phyloP scores from a whole-genome alignment of 2,113 vertebrate genomes.

The Egretta garzetta region DNA sequence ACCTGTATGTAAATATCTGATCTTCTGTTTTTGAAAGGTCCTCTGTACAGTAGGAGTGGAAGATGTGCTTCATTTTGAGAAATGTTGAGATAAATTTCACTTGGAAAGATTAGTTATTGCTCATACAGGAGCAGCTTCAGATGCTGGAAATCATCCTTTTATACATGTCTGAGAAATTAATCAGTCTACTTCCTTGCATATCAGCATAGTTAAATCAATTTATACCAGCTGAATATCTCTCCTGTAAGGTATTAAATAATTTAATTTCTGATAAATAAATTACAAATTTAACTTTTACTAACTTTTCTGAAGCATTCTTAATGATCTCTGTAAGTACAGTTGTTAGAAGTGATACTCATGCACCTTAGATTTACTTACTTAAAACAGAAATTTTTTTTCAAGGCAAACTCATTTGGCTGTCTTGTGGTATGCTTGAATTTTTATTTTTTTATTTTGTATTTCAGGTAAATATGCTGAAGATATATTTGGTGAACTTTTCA shows the following conservation, averaged over 20 bases:
- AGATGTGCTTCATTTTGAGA: background rate
- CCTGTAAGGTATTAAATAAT: background rate
- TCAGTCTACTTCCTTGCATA: background rate
- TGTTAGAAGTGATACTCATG: background rate
- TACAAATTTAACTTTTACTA: background rate
- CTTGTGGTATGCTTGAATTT: background rate
- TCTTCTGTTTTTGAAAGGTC: background rate
- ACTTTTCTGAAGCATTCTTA: background rate
- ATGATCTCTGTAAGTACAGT: background rate
- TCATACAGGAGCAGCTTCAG: background rate
- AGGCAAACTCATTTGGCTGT: background rate
- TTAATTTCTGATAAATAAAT: background rate
- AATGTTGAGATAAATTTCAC: background rate
- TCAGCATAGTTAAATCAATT: background rate
- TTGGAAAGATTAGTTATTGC: background rate
- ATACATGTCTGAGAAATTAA: background rate
- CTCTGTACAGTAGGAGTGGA: background rate
- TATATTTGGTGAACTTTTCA: slow-evolving; percentile 97
- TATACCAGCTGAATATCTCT: background rate
- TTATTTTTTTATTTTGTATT: background rate
- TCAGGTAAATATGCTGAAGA: slow-evolving; percentile 99
- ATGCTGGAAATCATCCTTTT: background rate
- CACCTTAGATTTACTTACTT: background rate
- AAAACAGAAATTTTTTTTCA: background rate
- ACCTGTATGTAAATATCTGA: background rate